Evolutionary conservation across 2,797 vertebrate genomes (phyloP).

Genomic region (Pygocentrus nattereri): DNA sequence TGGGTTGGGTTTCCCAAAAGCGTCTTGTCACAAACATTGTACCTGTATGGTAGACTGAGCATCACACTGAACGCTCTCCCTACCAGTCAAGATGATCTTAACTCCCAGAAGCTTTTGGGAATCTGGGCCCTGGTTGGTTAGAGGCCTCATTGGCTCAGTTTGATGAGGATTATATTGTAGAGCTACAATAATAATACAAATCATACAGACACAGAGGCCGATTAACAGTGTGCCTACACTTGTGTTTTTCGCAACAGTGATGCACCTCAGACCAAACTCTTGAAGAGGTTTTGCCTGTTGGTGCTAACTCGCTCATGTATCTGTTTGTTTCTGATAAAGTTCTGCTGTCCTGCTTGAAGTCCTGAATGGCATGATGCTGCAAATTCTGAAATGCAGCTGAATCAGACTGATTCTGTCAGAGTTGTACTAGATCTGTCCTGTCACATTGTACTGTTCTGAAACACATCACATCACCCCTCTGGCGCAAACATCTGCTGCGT

Average conservation of each 20-base stretch:
- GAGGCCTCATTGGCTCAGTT: background rate
- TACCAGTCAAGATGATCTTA: too few relatives aligned
- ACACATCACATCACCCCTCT: background rate
- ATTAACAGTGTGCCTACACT: background rate
- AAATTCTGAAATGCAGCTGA: background rate
- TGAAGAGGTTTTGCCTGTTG: background rate
- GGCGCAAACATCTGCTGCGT: background rate
- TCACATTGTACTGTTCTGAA: background rate
- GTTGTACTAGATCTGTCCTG: background rate
- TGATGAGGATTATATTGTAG: background rate
- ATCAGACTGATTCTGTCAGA: constrained; percentile 3
- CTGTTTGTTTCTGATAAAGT: background rate
- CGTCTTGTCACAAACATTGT: too few relatives aligned
- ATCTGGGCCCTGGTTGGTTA: background rate
- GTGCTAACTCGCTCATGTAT: background rate
- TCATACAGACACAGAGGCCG: background rate
- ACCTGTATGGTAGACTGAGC: too few relatives aligned
- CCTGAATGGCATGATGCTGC: background rate
- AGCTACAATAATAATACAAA: background rate
- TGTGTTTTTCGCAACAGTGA: background rate
- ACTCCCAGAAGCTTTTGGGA: too few relatives aligned
- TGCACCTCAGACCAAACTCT: constrained; percentile 7
- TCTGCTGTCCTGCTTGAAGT: background rate
- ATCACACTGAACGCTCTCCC: too few relatives aligned
- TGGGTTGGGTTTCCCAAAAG: too few relatives aligned